These are phyloP conservation scores for Acanthoscelides obtectus DNA, from an alignment of 2,888 invertebrate species.

Conservation along the genomic window DNA sequence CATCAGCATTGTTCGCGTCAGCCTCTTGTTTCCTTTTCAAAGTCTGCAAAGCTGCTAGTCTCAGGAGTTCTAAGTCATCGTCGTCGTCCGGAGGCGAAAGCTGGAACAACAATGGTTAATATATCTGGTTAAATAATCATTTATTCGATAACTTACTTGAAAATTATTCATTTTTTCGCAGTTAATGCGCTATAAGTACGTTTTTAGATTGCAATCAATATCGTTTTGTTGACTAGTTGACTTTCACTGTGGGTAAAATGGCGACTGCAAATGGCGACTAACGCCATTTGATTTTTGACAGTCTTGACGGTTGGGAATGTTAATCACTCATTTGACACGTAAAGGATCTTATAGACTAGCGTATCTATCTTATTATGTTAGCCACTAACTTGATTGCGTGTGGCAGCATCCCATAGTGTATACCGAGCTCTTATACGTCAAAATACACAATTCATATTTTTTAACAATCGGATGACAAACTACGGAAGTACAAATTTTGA, in stretches of 20 bases:
- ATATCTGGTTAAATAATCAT: slow-evolving; percentile 10
- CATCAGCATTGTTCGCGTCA: slow-evolving; percentile 4
- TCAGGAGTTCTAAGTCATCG: slow-evolving; percentile 50
- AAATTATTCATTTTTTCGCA: not conserved
- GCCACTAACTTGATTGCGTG: too few relatives aligned
- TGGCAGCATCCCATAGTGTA: too few relatives aligned
- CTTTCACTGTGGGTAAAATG: not conserved
- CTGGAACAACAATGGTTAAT: slow-evolving; percentile 21
- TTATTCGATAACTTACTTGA: slow-evolving; percentile 3
- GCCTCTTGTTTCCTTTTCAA: slow-evolving; percentile 34
- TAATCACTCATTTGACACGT: not conserved
- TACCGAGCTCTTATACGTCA: too few relatives aligned
- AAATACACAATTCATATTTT: too few relatives aligned
- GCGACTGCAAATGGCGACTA: not conserved
- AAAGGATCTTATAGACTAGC: not conserved
- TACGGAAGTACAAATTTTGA: too few relatives aligned
- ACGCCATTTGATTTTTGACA: not conserved
- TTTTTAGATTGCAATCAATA: not conserved
- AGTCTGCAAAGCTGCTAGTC: slow-evolving; percentile 50
- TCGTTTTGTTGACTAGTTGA: not conserved
- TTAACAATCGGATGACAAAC: too few relatives aligned
- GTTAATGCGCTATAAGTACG: not conserved
- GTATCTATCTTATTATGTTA: too few relatives aligned
- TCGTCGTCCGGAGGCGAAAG: slow-evolving; percentile 48
- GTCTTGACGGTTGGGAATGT: not conserved